A percentile compares a stretch with the other conserved stretches of the same genome.
Evolutionary conservation across 2,888 invertebrate species (phyloP).

Genomic region (Saturnia japonica): DNA sequence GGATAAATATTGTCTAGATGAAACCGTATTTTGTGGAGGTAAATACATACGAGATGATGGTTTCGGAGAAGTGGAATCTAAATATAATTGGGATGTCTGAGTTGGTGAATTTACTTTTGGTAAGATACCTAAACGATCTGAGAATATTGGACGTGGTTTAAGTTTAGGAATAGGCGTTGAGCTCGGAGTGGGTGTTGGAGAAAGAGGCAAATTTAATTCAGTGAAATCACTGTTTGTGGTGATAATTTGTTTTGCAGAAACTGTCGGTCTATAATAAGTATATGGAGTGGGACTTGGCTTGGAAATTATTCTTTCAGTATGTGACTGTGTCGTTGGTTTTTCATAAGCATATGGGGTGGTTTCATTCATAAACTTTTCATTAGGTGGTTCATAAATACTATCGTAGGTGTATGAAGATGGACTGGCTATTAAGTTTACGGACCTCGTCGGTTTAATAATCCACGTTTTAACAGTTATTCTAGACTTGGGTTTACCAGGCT

Average conservation of each 20-base stretch:
- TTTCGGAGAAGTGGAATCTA: conserved; percentile 63
- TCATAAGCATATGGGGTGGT: conserved; percentile 56
- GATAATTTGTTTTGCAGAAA: conserved; percentile 30
- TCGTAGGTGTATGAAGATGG: conserved; percentile 59
- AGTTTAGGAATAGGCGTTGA: conserved; percentile 39
- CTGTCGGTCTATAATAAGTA: conserved; percentile 41
- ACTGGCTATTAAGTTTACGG: conserved; percentile 52
- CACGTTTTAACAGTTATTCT: conserved; percentile 73
- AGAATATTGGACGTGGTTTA: conserved; percentile 42
- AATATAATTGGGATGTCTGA: conserved; percentile 50
- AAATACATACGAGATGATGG: conserved; percentile 57
- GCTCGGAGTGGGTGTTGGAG: conserved; percentile 30
- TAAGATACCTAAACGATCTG: conserved; percentile 44
- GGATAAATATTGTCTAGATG: conserved; percentile 57
- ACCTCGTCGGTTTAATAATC: conserved; percentile 70
- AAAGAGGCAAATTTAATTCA: conserved; percentile 22
- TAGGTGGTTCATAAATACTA: conserved; percentile 47
- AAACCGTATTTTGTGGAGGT: conserved; percentile 48
- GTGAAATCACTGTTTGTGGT: conserved; percentile 26
- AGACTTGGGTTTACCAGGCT: conserved; percentile 62
- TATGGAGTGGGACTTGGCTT: conserved; percentile 40
- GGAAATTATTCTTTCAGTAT: conserved; percentile 36
- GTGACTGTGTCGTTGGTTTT: conserved; percentile 43
- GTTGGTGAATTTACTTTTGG: conserved; percentile 49
- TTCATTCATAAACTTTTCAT: conserved; percentile 44